These are phyloP conservation scores for Chloromyia formosa DNA, from an alignment of 2,888 invertebrate genomes.

Conservation along the genomic window DNA sequence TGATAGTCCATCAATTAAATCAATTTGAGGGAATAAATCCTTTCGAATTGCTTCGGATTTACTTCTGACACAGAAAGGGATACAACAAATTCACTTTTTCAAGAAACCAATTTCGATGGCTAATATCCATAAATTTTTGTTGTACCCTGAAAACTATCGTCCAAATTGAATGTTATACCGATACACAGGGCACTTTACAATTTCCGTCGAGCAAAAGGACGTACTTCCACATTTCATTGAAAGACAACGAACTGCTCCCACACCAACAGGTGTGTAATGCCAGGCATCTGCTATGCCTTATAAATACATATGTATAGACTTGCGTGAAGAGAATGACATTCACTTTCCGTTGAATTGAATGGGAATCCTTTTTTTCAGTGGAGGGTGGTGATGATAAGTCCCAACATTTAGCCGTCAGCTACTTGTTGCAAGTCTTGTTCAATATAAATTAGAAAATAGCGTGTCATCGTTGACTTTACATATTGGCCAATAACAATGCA, in stretches of 20 bases:
- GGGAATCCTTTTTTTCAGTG: conserved; percentile 22
- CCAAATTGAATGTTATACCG: conserved; percentile 30
- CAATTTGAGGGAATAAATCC: too few species aligned
- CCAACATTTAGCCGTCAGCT: conserved; percentile 19
- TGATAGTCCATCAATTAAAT: too few species aligned
- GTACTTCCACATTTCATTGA: conserved; percentile 24
- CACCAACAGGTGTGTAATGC: conserved; percentile 49
- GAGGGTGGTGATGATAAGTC: neutral
- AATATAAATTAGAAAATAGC: conserved; percentile 28
- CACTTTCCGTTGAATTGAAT: conserved; percentile 30
- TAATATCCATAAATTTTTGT: too few species aligned
- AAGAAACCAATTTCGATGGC: too few species aligned
- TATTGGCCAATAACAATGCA: too few species aligned
- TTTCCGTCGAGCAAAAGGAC: conserved; percentile 41
- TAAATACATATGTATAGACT: too few species aligned
- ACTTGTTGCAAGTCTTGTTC: conserved; percentile 36
- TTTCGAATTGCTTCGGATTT: too few species aligned
- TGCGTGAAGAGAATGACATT: conserved; percentile 44
- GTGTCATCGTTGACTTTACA: neutral
- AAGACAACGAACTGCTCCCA: conserved; percentile 44
- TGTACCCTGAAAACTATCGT: too few species aligned
- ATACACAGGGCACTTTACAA: conserved; percentile 35
- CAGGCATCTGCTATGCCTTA: neutral
- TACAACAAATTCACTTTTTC: too few species aligned
- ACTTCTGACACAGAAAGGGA: too few species aligned